Conservation (phyloP, 35 echinoderm and acorn worm genomes). For the Diadema setosum region DNA sequence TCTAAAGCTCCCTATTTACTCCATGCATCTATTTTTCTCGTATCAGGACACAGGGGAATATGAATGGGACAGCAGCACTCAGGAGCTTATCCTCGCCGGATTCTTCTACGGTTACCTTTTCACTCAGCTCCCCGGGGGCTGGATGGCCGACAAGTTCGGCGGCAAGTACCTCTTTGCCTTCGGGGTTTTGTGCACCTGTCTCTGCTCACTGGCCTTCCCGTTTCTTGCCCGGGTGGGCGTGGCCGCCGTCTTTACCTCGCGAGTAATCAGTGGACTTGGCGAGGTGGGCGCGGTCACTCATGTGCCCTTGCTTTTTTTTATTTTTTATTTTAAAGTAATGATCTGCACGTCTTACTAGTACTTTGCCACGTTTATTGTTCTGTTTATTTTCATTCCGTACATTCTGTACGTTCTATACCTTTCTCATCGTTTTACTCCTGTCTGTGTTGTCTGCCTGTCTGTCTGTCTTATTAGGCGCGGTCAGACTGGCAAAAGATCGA, state of each 20-base stretch:
- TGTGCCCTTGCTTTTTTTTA: neutral
- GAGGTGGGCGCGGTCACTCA: constrained; percentile 77
- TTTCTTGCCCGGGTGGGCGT: constrained; percentile 28
- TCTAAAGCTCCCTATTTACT: no score
- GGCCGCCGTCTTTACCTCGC: constrained; percentile 38
- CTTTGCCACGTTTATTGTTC: no score
- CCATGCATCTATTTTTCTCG: no score
- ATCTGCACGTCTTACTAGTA: no score
- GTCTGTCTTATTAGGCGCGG: no score
- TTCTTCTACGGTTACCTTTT: constrained; percentile 96
- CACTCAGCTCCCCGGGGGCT: constrained; percentile 88
- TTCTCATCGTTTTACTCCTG: no score
- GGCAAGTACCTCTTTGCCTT: constrained; percentile 78
- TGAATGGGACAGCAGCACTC: constrained; percentile 65
- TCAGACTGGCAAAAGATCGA: no score
- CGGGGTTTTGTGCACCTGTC: constrained; percentile 73
- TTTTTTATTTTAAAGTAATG: neutral
- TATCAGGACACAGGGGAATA: constrained; percentile 35
- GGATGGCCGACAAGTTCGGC: constrained; percentile 59
- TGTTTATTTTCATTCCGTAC: no score
- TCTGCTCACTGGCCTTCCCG: constrained; percentile 70
- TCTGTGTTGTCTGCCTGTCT: no score
- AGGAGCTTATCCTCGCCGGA: constrained; percentile 64
- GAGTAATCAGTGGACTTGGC: constrained; percentile 78
- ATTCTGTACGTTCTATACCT: no score